phyloP scores from a whole-genome alignment of 2,888 invertebrate species.

The Herminia tarsipennalis region DNA sequence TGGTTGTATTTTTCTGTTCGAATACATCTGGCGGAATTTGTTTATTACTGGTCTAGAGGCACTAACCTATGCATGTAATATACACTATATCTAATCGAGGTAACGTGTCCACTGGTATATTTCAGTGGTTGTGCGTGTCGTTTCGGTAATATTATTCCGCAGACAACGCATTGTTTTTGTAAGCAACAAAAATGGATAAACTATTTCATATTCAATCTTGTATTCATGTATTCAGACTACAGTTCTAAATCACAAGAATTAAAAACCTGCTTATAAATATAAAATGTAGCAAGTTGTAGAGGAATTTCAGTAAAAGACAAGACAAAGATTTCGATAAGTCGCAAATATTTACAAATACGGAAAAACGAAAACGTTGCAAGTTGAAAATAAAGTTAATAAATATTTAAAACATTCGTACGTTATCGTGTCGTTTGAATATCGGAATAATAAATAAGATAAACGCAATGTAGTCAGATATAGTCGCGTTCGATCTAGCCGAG shows the following conservation, averaged over 20 bases:
- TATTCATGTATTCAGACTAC: background rate
- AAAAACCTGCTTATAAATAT: too few species aligned
- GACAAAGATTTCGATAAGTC: too few species aligned
- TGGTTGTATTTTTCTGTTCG: slow-evolving; percentile 11
- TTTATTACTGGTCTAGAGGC: slow-evolving; percentile 14
- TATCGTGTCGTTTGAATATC: slow-evolving; percentile 30
- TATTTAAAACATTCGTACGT: slow-evolving; percentile 12
- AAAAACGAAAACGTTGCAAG: too few species aligned
- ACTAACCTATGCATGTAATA: too few species aligned
- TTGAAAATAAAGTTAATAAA: background rate
- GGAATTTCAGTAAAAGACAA: too few species aligned
- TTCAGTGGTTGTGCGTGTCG: background rate
- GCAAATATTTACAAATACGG: too few species aligned
- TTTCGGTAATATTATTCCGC: background rate
- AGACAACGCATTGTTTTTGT: background rate
- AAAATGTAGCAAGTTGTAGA: too few species aligned
- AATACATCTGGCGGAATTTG: background rate
- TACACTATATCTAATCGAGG: too few species aligned
- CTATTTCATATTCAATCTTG: background rate
- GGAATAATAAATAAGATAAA: slow-evolving; percentile 32
- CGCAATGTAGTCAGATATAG: slow-evolving; percentile 28
- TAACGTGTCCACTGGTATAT: background rate
- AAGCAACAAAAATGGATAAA: background rate
- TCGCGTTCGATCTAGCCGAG: slow-evolving; percentile 46
- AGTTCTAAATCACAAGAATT: background rate